phyloP scores from a whole-genome alignment of 2,113 vertebrate genomes.

The Dicaeum eximium region DNA sequence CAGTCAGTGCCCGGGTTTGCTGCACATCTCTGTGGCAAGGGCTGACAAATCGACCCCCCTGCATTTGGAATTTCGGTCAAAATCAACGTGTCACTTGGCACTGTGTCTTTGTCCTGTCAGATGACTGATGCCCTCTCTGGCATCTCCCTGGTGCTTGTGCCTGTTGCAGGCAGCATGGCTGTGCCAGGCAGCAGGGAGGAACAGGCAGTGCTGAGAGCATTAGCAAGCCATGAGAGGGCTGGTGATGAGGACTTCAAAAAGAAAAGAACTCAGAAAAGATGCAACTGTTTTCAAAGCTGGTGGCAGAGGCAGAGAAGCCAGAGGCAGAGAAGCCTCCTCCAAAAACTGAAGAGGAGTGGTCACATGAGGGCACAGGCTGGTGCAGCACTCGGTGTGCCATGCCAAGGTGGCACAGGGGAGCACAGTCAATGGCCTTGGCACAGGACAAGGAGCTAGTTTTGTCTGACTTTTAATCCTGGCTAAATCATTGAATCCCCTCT shows the following conservation, averaged over 20 bases:
- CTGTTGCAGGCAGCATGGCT: background rate
- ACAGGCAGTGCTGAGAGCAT: background rate
- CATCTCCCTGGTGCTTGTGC: background rate
- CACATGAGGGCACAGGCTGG: rapidly evolving
- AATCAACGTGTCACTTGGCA: background rate
- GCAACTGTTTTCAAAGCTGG: background rate
- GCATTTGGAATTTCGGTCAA: background rate
- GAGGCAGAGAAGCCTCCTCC: background rate
- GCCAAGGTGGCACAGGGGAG: background rate
- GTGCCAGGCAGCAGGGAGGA: background rate
- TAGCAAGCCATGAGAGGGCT: background rate
- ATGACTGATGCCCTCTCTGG: background rate
- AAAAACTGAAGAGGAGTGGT: rapidly evolving
- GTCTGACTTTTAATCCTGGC: conserved; percentile 1
- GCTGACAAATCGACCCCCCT: background rate
- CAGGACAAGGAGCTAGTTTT: background rate
- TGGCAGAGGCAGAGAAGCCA: background rate
- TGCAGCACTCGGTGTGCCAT: rapidly evolving
- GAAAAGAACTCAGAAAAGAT: background rate
- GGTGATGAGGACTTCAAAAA: background rate
- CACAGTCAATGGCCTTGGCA: background rate
- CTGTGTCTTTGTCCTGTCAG: background rate
- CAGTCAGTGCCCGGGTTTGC: background rate
- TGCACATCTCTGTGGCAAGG: background rate
- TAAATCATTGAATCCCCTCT: conserved; percentile 7